Base-by-base conservation (phyloP, 2,797 vertebrate species). In the Cynodonichthys magdalenae region DNA sequence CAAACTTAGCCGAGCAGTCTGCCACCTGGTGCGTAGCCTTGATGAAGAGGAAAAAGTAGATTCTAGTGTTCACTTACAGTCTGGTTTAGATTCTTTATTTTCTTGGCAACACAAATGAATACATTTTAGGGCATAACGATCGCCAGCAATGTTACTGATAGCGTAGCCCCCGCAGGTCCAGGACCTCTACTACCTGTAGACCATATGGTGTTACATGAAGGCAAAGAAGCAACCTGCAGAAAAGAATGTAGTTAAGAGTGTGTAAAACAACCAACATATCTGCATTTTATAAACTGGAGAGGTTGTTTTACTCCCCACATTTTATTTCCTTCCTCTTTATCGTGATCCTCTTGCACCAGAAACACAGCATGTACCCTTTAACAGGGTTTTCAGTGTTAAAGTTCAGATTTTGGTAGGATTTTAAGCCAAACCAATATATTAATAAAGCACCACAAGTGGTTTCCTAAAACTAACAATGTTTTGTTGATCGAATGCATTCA, bases 1-100 rank as follows among this genome's bases (percentile, higher is more conserved):
- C 75, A 71, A 69, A 77, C 75, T 79, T 63, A 64, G 62, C 48
- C 19, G 44, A 74, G 65, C 69, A 70, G 74, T 80, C 61, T 69
- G 70, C 79, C 75, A 74, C 75, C 56, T 52, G 71, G 66, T 53
- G 76, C 5, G 15, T 14, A 11, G 63, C 57, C 64, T 60, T 67
- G 59, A 77, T 83, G 66, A 77, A 64, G 47, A 49, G 54, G 56
- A 36, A 39, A 29, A 63, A 34, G 54, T 58, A 53, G 61, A 72
- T 10, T 14, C 39, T 48, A 15, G 53, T 57, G 39, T 75, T 73
- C 53, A n/a, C 8, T 6, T 60, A 74, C 59, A 50, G 34, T 46
- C 6, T 67, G 53, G 63, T 82, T 77, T 69, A 66, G 56, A 70
- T 53, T 73, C 41, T 44, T 81, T 68, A 70, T 60, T 53, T 68